Conservation (phyloP, 2,113 vertebrate species). For the Pipra filicauda region DNA sequence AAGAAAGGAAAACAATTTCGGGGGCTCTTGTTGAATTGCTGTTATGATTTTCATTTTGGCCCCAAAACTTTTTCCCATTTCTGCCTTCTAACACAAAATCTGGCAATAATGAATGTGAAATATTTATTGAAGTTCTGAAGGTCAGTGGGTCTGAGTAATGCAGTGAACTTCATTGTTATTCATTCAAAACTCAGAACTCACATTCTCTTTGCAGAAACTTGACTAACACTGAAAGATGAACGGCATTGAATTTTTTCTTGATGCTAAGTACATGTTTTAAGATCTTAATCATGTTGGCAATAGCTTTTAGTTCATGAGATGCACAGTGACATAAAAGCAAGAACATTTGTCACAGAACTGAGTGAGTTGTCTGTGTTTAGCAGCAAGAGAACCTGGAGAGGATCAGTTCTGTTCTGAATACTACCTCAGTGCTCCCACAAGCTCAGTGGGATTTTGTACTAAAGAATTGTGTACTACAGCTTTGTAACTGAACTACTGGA, state of each 20-base stretch:
- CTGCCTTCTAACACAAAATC: background rate
- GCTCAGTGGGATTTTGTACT: background rate
- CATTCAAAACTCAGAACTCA: background rate
- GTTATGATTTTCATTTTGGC: background rate
- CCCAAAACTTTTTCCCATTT: background rate
- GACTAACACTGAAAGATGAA: background rate
- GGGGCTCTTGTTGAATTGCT: background rate
- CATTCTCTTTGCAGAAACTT: background rate
- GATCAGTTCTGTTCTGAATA: background rate
- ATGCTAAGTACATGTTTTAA: background rate
- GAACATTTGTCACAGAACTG: background rate
- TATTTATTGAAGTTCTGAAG: background rate
- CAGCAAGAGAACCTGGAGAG: background rate
- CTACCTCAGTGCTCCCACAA: background rate
- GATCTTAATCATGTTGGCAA: background rate
- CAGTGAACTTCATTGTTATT: background rate
- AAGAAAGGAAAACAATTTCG: background rate
- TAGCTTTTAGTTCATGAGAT: background rate
- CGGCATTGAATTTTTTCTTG: background rate
- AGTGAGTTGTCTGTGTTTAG: background rate
- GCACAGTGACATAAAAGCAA: background rate
- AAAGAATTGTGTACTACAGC: background rate
- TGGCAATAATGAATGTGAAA: background rate
- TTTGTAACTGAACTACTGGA: background rate
- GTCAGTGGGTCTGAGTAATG: background rate